These are phyloP conservation scores for Emberiza fucata DNA, from an alignment of 2,113 vertebrate species.

Conservation along the genomic window DNA sequence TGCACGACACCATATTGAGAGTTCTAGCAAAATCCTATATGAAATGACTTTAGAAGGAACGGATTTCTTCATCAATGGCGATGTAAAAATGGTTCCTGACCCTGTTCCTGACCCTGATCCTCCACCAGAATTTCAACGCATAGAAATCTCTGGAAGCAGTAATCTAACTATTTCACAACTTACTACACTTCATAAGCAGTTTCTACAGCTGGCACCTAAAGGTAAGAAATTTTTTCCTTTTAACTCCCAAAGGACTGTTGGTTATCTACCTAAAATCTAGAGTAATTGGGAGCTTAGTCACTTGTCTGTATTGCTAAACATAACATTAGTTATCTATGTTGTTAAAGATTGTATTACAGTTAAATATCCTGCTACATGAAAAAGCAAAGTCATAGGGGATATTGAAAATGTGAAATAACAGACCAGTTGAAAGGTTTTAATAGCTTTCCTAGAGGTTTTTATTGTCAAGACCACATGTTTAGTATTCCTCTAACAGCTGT, in stretches of 20 bases:
- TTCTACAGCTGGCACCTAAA: constrained; percentile 79
- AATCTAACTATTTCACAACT: constrained; percentile 81
- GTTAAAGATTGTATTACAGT: not conserved
- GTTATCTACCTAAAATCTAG: not conserved
- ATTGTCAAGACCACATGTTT: not conserved
- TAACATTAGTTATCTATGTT: not conserved
- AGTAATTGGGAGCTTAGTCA: not conserved
- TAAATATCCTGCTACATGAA: not conserved
- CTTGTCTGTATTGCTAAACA: not conserved
- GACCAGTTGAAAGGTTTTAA: not conserved
- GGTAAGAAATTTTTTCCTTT: constrained; percentile 68
- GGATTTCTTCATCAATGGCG: constrained; percentile 80
- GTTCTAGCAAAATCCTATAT: constrained; percentile 75
- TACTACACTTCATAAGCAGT: constrained; percentile 73
- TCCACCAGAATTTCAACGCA: constrained; percentile 39
- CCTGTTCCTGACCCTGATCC: constrained; percentile 42
- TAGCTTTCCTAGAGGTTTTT: not conserved
- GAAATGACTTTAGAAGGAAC: constrained; percentile 77
- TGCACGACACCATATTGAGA: constrained; percentile 81
- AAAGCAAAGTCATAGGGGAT: not conserved
- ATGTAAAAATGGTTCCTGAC: constrained; percentile 74
- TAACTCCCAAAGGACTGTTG: not conserved
- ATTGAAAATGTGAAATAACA: not conserved
- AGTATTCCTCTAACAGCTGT: not conserved
- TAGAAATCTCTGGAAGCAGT: constrained; percentile 68